Conservation (phyloP, 35 echinoderm and acorn worm species). For the Anneissia japonica region DNA sequence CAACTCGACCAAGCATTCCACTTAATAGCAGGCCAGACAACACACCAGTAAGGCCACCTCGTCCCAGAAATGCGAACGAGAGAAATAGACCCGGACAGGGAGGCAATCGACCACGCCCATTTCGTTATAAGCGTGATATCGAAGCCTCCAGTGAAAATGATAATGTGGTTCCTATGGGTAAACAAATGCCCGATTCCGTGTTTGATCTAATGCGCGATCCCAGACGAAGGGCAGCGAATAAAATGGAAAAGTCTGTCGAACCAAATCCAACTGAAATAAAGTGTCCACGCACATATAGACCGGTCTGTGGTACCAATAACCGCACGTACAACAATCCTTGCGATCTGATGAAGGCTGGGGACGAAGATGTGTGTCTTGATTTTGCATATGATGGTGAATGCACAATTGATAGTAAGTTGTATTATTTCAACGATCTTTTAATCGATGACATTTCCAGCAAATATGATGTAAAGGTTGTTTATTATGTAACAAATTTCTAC, state of each 20-base stretch:
- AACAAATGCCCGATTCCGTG: neutral
- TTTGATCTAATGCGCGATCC: neutral
- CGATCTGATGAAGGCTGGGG: neutral
- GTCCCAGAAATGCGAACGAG: neutral
- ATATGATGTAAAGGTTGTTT: too few species aligned
- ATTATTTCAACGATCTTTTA: too few species aligned
- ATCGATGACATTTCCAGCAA: too few species aligned
- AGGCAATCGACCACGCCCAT: neutral
- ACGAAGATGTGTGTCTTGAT: neutral
- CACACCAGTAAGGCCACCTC: neutral
- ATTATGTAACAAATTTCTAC: too few species aligned
- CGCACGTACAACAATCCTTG: neutral
- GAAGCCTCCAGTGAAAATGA: too few species aligned
- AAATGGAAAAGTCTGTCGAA: too few species aligned
- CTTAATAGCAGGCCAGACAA: neutral
- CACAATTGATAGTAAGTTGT: neutral
- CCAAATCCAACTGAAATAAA: neutral
- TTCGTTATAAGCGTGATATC: neutral
- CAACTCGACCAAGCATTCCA: too few species aligned
- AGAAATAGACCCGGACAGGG: neutral
- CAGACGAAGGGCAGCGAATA: too few species aligned
- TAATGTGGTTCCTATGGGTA: neutral
- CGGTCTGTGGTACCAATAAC: neutral
- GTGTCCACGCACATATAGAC: neutral
- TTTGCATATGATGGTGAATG: neutral